phyloP scores from a whole-genome alignment of 2,113 vertebrate species.

The Candoia aspera region DNA sequence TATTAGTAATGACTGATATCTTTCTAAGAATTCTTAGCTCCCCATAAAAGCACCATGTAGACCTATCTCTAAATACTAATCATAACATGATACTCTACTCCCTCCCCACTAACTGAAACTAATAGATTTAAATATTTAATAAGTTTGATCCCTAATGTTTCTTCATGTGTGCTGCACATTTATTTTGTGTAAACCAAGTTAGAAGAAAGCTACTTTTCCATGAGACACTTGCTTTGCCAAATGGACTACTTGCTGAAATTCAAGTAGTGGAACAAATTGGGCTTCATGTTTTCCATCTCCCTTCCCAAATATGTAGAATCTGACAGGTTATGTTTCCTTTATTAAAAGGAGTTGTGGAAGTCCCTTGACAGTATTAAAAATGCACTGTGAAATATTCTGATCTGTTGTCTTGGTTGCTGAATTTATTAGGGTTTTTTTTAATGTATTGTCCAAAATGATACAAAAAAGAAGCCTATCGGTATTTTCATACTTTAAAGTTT shows the following conservation, averaged over 20 bases:
- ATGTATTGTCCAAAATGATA: conserved; percentile 1
- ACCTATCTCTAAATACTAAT: background rate
- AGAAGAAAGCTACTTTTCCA: no score
- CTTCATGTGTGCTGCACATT: background rate
- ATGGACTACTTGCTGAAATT: background rate
- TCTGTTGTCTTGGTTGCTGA: conserved; percentile 29
- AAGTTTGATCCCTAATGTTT: background rate
- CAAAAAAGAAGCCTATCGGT: conserved; percentile 30
- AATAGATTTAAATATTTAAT: background rate
- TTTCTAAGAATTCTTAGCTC: background rate
- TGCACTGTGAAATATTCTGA: conserved; percentile 13
- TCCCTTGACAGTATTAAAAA: conserved; percentile 8
- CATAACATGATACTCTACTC: background rate
- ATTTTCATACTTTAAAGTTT: conserved; percentile 21
- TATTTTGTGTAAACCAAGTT: background rate
- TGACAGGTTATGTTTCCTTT: conserved; percentile 7
- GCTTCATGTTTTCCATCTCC: background rate
- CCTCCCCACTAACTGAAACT: background rate
- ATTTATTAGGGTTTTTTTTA: conserved; percentile 7
- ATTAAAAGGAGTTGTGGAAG: background rate
- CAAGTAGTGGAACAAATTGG: background rate
- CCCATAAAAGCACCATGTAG: background rate
- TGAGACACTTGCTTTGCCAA: background rate
- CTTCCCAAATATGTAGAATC: background rate
- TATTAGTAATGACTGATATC: background rate